phyloP scores from a whole-genome alignment of 2,888 invertebrate species.

The Drosophila tanythrix region DNA sequence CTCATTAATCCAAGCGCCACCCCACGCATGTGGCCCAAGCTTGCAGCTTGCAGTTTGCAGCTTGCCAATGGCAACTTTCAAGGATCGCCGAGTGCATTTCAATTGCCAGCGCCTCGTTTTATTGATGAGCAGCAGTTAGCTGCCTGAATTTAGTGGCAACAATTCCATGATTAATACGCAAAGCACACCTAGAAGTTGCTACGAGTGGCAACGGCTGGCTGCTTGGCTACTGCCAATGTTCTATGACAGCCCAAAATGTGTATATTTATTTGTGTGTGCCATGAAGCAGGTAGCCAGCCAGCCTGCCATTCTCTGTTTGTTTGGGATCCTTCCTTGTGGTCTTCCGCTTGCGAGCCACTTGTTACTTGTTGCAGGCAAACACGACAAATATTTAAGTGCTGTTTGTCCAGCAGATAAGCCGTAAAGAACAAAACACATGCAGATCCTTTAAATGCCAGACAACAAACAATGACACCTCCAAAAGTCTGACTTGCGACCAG shows the following conservation, averaged over 20 bases:
- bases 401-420: slow-evolving; percentile 70
- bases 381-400: slow-evolving; percentile 65
- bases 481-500: slow-evolving; percentile 31
- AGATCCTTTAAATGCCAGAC: slow-evolving; percentile 61
- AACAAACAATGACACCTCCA: slow-evolving; percentile 60
- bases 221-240: slow-evolving; percentile 34
- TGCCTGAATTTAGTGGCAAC: slow-evolving; percentile 30
- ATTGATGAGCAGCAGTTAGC: slow-evolving; percentile 64
- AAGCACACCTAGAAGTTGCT: slow-evolving; percentile 19
- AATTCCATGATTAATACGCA: slow-evolving; percentile 64
- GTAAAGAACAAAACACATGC: slow-evolving; percentile 7
- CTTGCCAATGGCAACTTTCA: background rate
- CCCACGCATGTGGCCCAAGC: slow-evolving; percentile 60
- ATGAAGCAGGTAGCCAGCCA: slow-evolving; percentile 27
- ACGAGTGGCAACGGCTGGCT: slow-evolving; percentile 8
- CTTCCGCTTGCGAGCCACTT: slow-evolving; percentile 74
- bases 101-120: slow-evolving; percentile 56
- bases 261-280: slow-evolving; percentile 5
- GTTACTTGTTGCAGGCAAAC: slow-evolving; percentile 66
- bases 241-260: slow-evolving; percentile 54
- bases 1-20: slow-evolving; percentile 78
- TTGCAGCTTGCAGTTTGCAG: background rate
- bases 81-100: slow-evolving; percentile 56
- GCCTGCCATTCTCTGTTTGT: slow-evolving; percentile 9
- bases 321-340: slow-evolving; percentile 44